These are phyloP conservation scores for Atherinomorus stipes DNA, from an alignment of 2,113 vertebrate species.

Conservation along the genomic window DNA sequence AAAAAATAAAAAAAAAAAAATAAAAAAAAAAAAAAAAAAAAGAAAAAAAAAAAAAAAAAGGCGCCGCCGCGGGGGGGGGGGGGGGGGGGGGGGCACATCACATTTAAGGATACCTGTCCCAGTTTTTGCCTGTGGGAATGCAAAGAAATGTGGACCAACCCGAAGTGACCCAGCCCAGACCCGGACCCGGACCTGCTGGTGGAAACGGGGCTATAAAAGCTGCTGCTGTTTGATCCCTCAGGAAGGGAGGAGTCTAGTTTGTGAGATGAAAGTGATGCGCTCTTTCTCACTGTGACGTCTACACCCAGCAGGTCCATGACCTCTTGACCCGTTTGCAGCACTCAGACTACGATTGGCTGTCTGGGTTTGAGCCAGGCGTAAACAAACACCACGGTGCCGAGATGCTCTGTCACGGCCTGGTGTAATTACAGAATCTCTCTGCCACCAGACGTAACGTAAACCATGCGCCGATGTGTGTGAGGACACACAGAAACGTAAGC, in stretches of 20 bases:
- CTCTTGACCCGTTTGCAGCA: slow-evolving; percentile 4
- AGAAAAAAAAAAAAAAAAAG: no score
- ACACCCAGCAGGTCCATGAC: slow-evolving; percentile 14
- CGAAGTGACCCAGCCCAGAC: no score
- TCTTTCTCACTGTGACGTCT: not conserved
- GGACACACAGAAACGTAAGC: slow-evolving; percentile 6
- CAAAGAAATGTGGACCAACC: no score
- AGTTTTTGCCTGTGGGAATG: no score
- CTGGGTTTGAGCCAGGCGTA: slow-evolving; percentile 45
- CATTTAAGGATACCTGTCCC: no score
- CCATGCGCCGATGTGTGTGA: not conserved
- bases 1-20: no score
- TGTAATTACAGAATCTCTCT: slow-evolving; percentile 67
- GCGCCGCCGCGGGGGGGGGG: no score
- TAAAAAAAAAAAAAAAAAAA: no score
- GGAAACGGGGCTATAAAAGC: no score
- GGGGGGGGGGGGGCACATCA: no score
- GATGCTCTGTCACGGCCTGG: slow-evolving; percentile 41
- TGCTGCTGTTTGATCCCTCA: not conserved
- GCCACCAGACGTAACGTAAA: slow-evolving; percentile 13
- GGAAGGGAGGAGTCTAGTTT: not conserved
- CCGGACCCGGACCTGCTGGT: no score
- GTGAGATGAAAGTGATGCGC: not conserved
- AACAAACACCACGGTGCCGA: slow-evolving; percentile 51
- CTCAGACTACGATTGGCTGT: not conserved